Percentiles rank a stretch among this genome's conserved stretches.
Evolutionary conservation across 2,797 vertebrate species (phyloP).

Genomic region (Anguilla anguilla): DNA sequence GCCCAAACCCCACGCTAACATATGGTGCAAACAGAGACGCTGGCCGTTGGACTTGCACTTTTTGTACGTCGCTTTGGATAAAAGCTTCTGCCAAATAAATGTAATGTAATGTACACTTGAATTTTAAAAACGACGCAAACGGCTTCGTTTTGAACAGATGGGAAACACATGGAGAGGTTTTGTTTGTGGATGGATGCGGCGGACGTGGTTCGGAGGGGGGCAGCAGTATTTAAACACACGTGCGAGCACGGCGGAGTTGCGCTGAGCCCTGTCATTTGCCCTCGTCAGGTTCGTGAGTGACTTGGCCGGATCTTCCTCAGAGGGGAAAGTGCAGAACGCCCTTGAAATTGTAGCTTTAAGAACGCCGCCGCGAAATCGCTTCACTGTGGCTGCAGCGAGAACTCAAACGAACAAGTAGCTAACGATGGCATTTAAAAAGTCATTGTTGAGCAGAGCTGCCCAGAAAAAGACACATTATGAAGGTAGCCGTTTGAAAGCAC

Average conservation of each 20-base stretch:
- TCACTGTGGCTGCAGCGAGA: neutral
- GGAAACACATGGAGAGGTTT: neutral
- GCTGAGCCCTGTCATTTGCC: neutral
- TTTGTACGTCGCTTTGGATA: no score
- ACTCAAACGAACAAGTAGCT: neutral
- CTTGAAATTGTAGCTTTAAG: conserved; percentile 12
- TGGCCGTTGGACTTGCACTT: neutral
- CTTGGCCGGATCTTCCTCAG: neutral
- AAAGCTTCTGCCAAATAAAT: no score
- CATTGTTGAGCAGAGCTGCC: neutral
- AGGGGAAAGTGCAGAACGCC: neutral
- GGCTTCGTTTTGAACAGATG: neutral
- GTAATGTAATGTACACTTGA: neutral
- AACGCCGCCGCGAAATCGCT: neutral
- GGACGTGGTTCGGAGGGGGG: neutral
- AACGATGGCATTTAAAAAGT: neutral
- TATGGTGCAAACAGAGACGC: neutral
- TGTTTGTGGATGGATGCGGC: neutral
- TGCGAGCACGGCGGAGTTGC: neutral
- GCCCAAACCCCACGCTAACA: neutral
- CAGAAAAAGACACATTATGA: neutral
- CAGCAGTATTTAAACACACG: neutral
- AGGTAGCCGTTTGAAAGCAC: neutral
- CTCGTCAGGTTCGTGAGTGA: neutral
- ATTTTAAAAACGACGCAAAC: neutral